Evolutionary conservation across 2,888 invertebrate species (phyloP).

Genomic region (Choreutis nemorana): DNA sequence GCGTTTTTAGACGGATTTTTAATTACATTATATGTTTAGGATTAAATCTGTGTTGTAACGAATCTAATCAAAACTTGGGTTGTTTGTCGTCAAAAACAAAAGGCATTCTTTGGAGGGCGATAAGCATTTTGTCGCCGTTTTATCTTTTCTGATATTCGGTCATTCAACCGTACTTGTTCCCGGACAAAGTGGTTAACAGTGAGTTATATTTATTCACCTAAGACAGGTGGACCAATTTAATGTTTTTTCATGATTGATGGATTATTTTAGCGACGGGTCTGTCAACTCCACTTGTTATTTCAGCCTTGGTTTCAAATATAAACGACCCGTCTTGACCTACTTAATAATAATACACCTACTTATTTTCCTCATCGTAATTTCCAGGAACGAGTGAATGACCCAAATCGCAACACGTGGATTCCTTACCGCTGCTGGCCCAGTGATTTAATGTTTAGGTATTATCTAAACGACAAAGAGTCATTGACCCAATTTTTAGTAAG

Average conservation of each 20-base stretch:
- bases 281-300: slow-evolving; percentile 27
- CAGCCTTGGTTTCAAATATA: slow-evolving; percentile 26
- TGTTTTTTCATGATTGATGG: no score
- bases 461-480: slow-evolving; percentile 38
- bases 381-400: slow-evolving; percentile 56
- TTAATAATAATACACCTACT: slow-evolving; percentile 22
- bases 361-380: slow-evolving; percentile 46
- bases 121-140: slow-evolving; percentile 46
- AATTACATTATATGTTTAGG: slow-evolving; percentile 17
- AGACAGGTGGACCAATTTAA: no score
- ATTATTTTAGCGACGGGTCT: slow-evolving; percentile 1
- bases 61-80: no score
- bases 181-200: slow-evolving; percentile 18
- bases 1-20: not conserved
- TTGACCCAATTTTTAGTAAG: slow-evolving; percentile 42
- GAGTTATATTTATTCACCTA: not conserved
- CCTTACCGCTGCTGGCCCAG: slow-evolving; percentile 13
- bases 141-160: slow-evolving; percentile 55
- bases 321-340: slow-evolving; percentile 36
- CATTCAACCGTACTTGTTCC: slow-evolving; percentile 39
- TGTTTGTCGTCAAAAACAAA: slow-evolving; percentile 56
- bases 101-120: slow-evolving; percentile 49
- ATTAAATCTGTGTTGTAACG: slow-evolving; percentile 39
- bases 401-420: slow-evolving; percentile 19
- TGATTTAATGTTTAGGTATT: slow-evolving; percentile 16